phyloP scores from a whole-genome alignment of 2,888 invertebrate species.

The Sepioteuthis lessoniana region DNA sequence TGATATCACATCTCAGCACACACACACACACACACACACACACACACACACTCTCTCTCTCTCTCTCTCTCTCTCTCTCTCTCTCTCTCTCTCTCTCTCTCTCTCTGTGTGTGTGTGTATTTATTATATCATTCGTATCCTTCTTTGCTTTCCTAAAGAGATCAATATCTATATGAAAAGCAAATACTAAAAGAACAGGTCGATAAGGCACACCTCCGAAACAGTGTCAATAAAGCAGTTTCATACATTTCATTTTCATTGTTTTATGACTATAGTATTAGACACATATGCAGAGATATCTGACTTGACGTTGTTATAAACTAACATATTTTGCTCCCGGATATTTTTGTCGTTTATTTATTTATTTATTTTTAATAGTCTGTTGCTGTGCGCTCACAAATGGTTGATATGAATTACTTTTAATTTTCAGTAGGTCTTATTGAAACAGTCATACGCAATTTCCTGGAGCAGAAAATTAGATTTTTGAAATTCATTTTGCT shows the following conservation, averaged over 20 bases:
- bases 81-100: too few relatives aligned
- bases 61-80: too few relatives aligned
- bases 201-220: neutral
- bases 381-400: neutral
- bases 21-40: too few relatives aligned
- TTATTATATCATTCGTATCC: too few relatives aligned
- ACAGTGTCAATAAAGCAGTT: neutral
- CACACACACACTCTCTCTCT: too few relatives aligned
- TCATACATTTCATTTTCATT: constrained; percentile 24
- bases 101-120: too few relatives aligned
- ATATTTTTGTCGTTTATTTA: too few relatives aligned
- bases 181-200: neutral
- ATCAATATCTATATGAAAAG: constrained; percentile 7
- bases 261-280: neutral
- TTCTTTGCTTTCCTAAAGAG: neutral
- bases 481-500: neutral
- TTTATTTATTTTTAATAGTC: neutral
- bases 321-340: neutral
- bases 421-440: neutral
- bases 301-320: neutral
- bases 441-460: neutral
- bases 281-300: neutral
- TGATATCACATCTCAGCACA: too few relatives aligned
- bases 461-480: neutral
- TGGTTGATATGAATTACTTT: neutral